phyloP scores from a whole-genome alignment of 2,888 invertebrate species.

The Pycnomerus fuliginosus region DNA sequence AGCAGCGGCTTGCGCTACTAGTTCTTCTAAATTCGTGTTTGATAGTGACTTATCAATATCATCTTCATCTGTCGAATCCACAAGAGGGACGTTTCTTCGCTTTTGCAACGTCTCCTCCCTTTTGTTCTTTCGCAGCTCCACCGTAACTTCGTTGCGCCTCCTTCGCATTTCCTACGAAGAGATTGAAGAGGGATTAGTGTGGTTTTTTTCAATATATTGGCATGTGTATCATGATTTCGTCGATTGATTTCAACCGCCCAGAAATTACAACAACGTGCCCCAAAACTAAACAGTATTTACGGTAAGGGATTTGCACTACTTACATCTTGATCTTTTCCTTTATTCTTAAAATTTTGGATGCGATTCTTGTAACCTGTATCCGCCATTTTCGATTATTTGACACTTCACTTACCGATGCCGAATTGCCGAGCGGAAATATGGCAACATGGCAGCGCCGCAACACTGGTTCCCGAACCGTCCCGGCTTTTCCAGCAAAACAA shows the following conservation, averaged over 20 bases:
- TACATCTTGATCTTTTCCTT: constrained; percentile 99
- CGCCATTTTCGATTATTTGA: constrained; percentile 72
- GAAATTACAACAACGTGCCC: background rate
- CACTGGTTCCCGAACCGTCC: no score
- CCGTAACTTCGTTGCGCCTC: constrained; percentile 93
- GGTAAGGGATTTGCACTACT: constrained; percentile 59
- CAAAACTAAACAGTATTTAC: background rate
- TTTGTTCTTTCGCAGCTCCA: constrained; percentile 97
- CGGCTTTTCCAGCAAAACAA: no score
- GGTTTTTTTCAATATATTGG: background rate
- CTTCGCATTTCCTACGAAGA: constrained; percentile 89
- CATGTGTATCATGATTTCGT: no score
- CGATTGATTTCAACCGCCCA: constrained; percentile 1
- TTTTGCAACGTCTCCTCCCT: constrained; percentile 95
- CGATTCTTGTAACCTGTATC: constrained; percentile 71
- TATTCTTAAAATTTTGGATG: constrained; percentile 96
- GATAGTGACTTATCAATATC: constrained; percentile 70
- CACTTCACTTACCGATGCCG: no score
- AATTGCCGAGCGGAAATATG: no score
- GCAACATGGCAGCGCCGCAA: no score
- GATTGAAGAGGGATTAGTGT: constrained; percentile 5
- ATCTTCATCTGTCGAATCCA: constrained; percentile 82
- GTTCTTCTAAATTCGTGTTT: constrained; percentile 72
- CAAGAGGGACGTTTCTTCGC: constrained; percentile 89
- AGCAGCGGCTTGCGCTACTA: constrained; percentile 85